Base-by-base conservation (phyloP, 2,888 invertebrate genomes). In the Schrankia costaestrigalis region DNA sequence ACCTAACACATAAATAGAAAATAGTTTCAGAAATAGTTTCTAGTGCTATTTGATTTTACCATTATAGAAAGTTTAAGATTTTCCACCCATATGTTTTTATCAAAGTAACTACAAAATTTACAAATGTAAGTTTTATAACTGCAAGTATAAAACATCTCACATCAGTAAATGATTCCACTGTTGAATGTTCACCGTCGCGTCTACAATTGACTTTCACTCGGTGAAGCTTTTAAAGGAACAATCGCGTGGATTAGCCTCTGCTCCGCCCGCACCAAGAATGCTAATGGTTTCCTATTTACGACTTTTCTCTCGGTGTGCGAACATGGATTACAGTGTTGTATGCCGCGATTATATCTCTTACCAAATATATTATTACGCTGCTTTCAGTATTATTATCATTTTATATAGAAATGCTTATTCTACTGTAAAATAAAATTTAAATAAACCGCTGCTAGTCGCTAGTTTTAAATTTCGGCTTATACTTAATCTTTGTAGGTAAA, bases 171-270 rank as follows among this genome's bases (percentile, higher is more conserved):
- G 44, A 44, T 49, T 51, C 45, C 47, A 26, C 44, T 42, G 28
- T 29, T 23, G 41, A 33, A 47, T 39, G 39, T 47, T 39, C 41
- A 29, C 42, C 32, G 48, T 31, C 37, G 43, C 39, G 54, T 49
- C 51, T 57, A 63, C 65, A 63, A 63, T 70, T 65, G 71, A 65
- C 64, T 68, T 60, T 50, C 56, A 41, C 46, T 44, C 51, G 59
- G 52, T 52, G 42, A 63, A 47, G 66, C 71, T 74, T 71, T 71
- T 65, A 69, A n/a, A 59, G 57, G 63, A 68, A 73, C 73, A 71
- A 72, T 75, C 56, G 62, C 36, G 32, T 37, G 44, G 65, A 69
- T 72, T 69, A 70, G 63, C 63, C 55, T 58, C 26, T 31, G 26
- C 54, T 57, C 48, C 58, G 49, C 35, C 48, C 44, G 43, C 46